Conservation (phyloP, 2,888 invertebrate genomes). For the Watsonalla binaria region DNA sequence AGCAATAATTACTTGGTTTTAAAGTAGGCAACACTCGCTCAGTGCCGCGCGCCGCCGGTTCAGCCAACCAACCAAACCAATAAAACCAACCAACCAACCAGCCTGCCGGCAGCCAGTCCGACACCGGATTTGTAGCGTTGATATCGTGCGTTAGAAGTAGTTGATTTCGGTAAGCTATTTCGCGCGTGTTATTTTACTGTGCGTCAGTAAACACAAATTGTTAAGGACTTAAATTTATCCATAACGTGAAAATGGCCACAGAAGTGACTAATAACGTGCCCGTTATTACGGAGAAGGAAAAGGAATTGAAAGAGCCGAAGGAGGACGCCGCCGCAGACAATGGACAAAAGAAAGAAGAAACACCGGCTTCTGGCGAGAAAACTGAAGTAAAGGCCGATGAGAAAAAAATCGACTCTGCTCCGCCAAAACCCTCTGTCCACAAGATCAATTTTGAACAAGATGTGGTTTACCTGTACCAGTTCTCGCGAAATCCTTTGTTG, state of each 20-base stretch:
- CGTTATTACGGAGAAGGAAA: slow-evolving; percentile 81
- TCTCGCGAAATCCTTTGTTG: slow-evolving; percentile 92
- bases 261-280: slow-evolving; percentile 86
- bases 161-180: not conserved
- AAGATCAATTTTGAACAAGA: slow-evolving; percentile 95
- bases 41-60: too few species aligned
- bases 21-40: too few species aligned
- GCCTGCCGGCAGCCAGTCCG: too few species aligned
- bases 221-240: not conserved
- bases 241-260: slow-evolving; percentile 80
- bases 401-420: slow-evolving; percentile 81
- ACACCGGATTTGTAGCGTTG: too few species aligned
- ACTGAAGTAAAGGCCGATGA: slow-evolving; percentile 68
- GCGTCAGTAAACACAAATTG: not conserved
- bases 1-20: too few species aligned
- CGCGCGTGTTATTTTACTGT: not conserved
- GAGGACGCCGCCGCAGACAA: slow-evolving; percentile 75
- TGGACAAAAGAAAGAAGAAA: slow-evolving; percentile 64
- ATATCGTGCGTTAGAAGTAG: too few species aligned
- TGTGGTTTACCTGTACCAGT: slow-evolving; percentile 95
- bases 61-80: too few species aligned
- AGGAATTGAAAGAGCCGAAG: slow-evolving; percentile 76
- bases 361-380: slow-evolving; percentile 68
- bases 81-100: too few species aligned
- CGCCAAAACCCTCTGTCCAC: slow-evolving; percentile 89